Evolutionary conservation across 2,797 vertebrate species (phyloP), one percentile per base, ranked within the genome.

Genomic region (Xerus rutilus): DNA sequence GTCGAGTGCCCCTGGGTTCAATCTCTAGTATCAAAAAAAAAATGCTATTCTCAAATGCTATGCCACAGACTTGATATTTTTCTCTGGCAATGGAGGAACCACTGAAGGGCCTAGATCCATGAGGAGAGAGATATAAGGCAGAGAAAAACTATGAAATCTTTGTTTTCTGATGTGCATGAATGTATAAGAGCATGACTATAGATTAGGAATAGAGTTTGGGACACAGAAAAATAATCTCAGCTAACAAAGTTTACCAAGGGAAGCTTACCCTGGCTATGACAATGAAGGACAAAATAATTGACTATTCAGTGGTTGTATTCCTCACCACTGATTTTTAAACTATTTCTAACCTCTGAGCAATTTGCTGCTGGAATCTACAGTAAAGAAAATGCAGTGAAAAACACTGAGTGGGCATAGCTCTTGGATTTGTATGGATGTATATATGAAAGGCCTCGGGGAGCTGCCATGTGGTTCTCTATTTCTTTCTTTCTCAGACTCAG

Each of bases 251-350:
- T 96, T 77, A 90, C 28, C 1, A 17, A 95, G 15, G 25, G 13
- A 10, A 86, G 12, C 12, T 74, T 93, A n/a, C 12, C 70, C 39
- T 95, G 74, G 4, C 17, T 79, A 39, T 87, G 84, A 84, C 8
- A 85, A 39, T 88, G 84, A 87, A 77, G 87, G 89, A 77, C 17
- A 65, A 86, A 79, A 72, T 52, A 79, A 83, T 70, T 45, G 11
- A 52, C 32, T 21, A 70, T 25, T 87, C 67, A 39, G 18, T 47
- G 8, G 1, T 52, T 57, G 23, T 45, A 69, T 54, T 85, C 82
- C 76, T 4, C 69, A 43, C 78, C 67, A 91, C 13, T 67, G 65
- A 57, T 94, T 95, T 95, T 95, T 54, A 86, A 78, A 28, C 54
- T 39, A 52, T 11, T 91, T 84, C 67, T 89, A 86, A 20, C 25